These are phyloP conservation scores for Coenonympha glycerion DNA, from an alignment of 2,888 invertebrate genomes.

Conservation along the genomic window DNA sequence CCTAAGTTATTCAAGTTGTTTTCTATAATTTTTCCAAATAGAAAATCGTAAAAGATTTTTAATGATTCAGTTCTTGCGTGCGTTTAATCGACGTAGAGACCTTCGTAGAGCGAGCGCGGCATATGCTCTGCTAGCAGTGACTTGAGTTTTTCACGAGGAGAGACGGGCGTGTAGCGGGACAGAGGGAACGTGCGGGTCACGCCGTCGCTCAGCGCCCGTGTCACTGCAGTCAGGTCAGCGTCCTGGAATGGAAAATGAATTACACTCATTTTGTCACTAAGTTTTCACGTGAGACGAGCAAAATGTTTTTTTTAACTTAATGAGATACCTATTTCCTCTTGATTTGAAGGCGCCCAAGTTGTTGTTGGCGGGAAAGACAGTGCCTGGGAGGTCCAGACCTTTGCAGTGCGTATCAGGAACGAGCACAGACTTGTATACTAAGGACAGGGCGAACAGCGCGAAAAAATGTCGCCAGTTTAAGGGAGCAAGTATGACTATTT, in stretches of 20 bases:
- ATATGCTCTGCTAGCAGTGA: conserved; percentile 87
- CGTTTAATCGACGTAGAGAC: conserved; percentile 77
- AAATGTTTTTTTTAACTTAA: background rate
- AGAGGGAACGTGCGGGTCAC: conserved; percentile 88
- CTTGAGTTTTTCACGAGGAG: conserved; percentile 85
- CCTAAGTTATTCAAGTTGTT: no score
- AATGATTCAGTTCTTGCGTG: conserved; percentile 2
- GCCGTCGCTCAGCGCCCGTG: conserved; percentile 84
- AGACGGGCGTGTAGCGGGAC: conserved; percentile 88
- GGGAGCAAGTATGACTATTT: no score
- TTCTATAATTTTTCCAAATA: no score
- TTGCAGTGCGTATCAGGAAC: no score
- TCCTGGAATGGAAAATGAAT: conserved; percentile 66
- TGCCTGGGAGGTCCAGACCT: no score
- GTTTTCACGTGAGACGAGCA: background rate
- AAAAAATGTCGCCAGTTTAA: no score
- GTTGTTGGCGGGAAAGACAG: no score
- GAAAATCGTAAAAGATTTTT: no score
- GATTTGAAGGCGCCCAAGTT: no score
- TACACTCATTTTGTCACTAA: background rate
- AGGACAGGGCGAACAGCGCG: no score
- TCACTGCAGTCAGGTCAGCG: conserved; percentile 84
- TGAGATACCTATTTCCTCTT: no score
- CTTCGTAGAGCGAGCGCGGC: conserved; percentile 86
- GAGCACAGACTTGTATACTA: no score